Base-by-base conservation (phyloP, 2,888 invertebrate species). In the Monochamus alternatus region DNA sequence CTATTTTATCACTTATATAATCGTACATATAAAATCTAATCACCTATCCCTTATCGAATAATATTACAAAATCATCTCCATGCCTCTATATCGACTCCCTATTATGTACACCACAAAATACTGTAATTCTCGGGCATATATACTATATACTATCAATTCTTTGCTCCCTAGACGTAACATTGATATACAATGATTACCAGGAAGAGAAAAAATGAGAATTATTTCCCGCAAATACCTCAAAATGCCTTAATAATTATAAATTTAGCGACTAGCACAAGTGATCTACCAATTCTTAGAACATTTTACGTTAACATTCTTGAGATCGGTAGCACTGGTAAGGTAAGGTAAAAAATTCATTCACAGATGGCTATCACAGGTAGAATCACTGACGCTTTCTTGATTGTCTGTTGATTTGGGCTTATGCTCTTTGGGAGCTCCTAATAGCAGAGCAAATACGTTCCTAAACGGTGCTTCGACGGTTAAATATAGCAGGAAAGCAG, bases 401-500 rank as follows among this genome's bases (percentile, higher is more conserved):
- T 67, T 32, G 75, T 80, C 73, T 65, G 74, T 31, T 65, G 71
- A 65, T 67, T 79, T 58, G 51, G 77, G 67, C 55, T 79, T 69
- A 67, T 69, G 75, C 59, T 67, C 55, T 65, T 73, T 74, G 44
- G 72, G 78, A 0, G 85, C 83, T 47, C 81, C 79, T 52, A 88
- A 76, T 10, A 88, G 64, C 38, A 86, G 79, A 9, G 84, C 81
- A 14, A 91, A 85, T 0, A 92, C 84, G 64, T 91, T 91, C 75
- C 91, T 90, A 5, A 90, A 86, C 0, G 92, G 92, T 1, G 91
- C 91, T 85, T 93, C 93, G 0, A 90, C 89, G 0, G 90, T 78
- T 1, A 92, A 85, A 88, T 91, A 91, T 1, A 92, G 84, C 0
- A 91, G 68, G 0, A 92, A 85, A 0, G 92, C 88, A 0, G 88